phyloP scores from a whole-genome alignment of 2,888 invertebrate species.

The Teleogryllus oceanicus region DNA sequence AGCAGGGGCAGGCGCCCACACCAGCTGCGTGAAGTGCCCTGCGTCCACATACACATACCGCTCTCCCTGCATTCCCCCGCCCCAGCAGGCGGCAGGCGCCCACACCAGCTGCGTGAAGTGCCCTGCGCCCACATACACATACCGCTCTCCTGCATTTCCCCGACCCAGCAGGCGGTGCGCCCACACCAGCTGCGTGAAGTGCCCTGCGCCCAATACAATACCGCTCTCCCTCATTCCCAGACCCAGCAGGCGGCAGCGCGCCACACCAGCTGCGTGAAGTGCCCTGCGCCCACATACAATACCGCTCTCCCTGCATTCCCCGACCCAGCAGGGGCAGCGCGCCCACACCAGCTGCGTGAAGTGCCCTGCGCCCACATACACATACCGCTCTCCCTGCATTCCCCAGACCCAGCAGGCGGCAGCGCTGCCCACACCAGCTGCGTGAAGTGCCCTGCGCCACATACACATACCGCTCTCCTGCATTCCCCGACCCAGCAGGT shows the following conservation, averaged over 20 bases:
- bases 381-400: no score
- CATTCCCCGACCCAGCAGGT: no score
- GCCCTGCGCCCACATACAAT: conserved; percentile 70
- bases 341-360: conserved; percentile 47
- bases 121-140: conserved; percentile 52
- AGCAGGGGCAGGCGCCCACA: conserved; percentile 64
- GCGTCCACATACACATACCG: conserved; percentile 79
- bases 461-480: no score
- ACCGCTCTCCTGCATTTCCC: conserved; percentile 48
- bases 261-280: conserved; percentile 51
- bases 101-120: conserved; percentile 87
- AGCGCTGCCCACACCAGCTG: no score
- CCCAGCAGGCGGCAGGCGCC: conserved; percentile 72
- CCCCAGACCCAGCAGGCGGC: no score
- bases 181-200: conserved; percentile 85
- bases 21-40: conserved; percentile 78
- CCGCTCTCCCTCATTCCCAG: conserved; percentile 60
- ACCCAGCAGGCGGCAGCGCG: conserved; percentile 78
- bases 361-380: no score
- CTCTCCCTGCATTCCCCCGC: conserved; percentile 72
- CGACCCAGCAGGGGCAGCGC: conserved; percentile 67
- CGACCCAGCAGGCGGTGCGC: conserved; percentile 69
- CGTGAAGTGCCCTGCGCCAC: no score
- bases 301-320: conserved; percentile 71
- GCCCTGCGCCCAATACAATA: conserved; percentile 52